A percentile compares a stretch with the other conserved stretches of the same genome.
phyloP scores from a whole-genome alignment of 2,113 vertebrate genomes.

The Syngnathus floridae region DNA sequence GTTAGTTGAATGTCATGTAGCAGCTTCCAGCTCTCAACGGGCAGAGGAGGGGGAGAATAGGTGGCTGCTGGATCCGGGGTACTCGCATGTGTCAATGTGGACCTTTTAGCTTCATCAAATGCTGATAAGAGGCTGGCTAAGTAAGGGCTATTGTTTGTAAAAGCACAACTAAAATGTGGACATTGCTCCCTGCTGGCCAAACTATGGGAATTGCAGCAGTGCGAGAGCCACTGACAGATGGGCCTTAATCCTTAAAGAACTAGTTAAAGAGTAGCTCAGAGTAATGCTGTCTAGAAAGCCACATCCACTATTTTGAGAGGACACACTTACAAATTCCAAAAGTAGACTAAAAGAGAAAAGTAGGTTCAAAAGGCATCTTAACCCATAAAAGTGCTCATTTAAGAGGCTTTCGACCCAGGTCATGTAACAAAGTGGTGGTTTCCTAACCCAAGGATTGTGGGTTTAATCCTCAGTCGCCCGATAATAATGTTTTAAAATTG shows the following conservation, averaged over 20 bases:
- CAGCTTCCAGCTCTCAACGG: slow-evolving; percentile 45
- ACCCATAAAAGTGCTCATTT: background rate
- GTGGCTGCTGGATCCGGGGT: slow-evolving; percentile 35
- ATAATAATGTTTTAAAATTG: background rate
- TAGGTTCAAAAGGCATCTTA: background rate
- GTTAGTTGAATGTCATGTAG: slow-evolving; percentile 55
- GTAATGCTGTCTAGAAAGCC: background rate
- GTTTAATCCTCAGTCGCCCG: no score
- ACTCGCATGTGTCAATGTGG: slow-evolving; percentile 11
- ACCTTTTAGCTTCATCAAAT: slow-evolving; percentile 11
- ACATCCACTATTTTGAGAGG: background rate
- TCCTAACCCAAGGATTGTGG: no score
- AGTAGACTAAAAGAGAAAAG: background rate
- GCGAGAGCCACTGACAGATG: background rate
- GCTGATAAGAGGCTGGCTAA: slow-evolving; percentile 27
- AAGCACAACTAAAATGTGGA: slow-evolving; percentile 37
- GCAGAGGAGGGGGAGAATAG: slow-evolving; percentile 28
- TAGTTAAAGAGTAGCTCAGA: background rate
- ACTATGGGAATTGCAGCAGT: slow-evolving; percentile 17
- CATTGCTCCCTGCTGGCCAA: slow-evolving; percentile 49
- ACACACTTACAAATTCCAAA: background rate
- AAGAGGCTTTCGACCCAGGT: no score
- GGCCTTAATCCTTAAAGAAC: background rate
- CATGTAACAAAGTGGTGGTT: no score
- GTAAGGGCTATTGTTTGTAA: slow-evolving; percentile 33